Conservation (phyloP, 2,888 invertebrate genomes). For the Phasia obesa region DNA sequence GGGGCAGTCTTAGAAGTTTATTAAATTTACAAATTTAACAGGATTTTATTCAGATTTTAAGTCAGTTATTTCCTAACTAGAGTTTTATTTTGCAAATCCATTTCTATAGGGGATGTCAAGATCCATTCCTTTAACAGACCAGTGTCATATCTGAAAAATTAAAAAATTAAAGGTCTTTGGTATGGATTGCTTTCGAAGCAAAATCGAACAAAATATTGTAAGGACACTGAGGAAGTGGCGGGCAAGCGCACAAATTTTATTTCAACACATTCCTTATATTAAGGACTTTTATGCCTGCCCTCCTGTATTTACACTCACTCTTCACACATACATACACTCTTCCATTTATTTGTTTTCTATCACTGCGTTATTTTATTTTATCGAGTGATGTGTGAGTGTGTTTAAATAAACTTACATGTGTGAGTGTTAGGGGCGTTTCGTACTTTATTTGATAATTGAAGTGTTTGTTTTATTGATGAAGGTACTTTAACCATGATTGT, state of each 20-base stretch:
- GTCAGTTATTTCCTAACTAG: too few relatives aligned
- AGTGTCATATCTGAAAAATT: too few relatives aligned
- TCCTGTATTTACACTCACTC: slow-evolving; percentile 18
- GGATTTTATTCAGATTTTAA: too few relatives aligned
- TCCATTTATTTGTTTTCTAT: slow-evolving; percentile 13
- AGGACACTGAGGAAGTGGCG: too few relatives aligned
- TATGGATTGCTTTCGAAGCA: too few relatives aligned
- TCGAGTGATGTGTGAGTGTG: background rate
- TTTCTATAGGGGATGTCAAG: too few relatives aligned
- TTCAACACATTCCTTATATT: background rate
- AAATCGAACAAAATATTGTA: too few relatives aligned
- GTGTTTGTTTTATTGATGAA: slow-evolving; percentile 66
- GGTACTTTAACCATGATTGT: slow-evolving; percentile 58
- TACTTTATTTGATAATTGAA: slow-evolving; percentile 63
- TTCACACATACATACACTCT: background rate
- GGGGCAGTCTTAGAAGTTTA: background rate
- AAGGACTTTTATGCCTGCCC: background rate
- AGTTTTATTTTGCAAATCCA: too few relatives aligned
- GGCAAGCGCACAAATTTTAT: background rate
- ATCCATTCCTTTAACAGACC: too few relatives aligned
- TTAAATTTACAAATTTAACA: background rate
- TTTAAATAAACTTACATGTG: background rate
- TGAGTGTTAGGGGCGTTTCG: slow-evolving; percentile 21
- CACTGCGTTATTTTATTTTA: slow-evolving; percentile 9
- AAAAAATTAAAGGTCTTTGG: too few relatives aligned